These are phyloP conservation scores for Chalcosyrphus nemorum DNA, from an alignment of 2,888 invertebrate genomes.

Conservation along the genomic window DNA sequence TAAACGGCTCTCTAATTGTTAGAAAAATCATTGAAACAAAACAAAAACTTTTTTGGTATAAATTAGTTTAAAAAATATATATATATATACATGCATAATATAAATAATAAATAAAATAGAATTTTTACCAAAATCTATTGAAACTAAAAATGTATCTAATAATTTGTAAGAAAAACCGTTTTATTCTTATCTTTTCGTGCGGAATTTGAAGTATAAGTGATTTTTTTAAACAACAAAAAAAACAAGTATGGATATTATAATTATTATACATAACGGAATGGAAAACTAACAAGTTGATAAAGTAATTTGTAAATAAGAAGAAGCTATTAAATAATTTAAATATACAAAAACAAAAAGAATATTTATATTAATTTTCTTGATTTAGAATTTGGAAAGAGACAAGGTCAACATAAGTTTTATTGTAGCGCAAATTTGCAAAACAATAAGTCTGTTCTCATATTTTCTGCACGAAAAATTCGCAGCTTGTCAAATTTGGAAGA, in stretches of 20 bases:
- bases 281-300: constrained; percentile 12
- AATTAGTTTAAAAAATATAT: constrained; percentile 1
- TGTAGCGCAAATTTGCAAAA: no score
- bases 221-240: constrained; percentile 17
- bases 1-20: constrained; percentile 24
- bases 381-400: no score
- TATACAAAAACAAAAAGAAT: neutral
- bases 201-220: constrained; percentile 10
- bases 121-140: constrained; percentile 36
- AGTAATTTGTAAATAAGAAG: constrained; percentile 53
- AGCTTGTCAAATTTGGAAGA: no score
- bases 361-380: neutral
- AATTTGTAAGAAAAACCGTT: constrained; percentile 30
- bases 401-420: no score
- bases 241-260: no score
- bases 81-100: no score
- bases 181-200: neutral
- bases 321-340: constrained; percentile 52
- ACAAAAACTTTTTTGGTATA: no score
- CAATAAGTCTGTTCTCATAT: no score
- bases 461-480: no score
- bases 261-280: constrained; percentile 26
- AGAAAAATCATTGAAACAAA: neutral
- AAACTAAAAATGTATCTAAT: neutral
- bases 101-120: constrained; percentile 10